Conservation (phyloP, 1,140 invertebrate genomes). For the Mamestra configurata region DNA sequence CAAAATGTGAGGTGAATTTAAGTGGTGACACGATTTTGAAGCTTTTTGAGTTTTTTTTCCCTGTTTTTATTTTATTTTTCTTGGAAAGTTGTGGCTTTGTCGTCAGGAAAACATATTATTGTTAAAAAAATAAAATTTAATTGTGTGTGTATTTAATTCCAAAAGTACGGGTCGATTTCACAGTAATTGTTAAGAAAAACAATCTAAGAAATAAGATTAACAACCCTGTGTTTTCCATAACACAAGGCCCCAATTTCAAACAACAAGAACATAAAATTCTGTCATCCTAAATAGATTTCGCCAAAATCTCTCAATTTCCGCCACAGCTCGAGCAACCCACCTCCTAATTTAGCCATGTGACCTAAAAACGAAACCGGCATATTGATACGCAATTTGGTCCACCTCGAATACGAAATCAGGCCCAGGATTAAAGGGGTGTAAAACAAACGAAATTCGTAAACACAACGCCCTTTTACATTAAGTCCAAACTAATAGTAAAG, state of each 20-base stretch:
- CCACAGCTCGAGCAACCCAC: neutral
- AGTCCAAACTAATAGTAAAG: conserved; percentile 45
- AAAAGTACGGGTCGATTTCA: no score
- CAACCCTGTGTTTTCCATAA: neutral
- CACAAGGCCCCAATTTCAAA: neutral
- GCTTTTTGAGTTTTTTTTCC: neutral
- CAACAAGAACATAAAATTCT: neutral
- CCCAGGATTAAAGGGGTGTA: conserved; percentile 41
- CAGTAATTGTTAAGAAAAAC: no score
- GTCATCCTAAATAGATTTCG: conserved; percentile 4
- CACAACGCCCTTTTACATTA: conserved; percentile 50
- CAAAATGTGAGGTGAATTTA: neutral
- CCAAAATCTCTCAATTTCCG: conserved; percentile 2
- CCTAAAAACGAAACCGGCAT: conserved; percentile 21
- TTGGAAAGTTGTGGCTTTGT: no score
- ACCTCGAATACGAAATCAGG: conserved; percentile 36
- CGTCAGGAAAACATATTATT: no score
- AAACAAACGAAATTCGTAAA: conserved; percentile 48
- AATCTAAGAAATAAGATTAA: neutral
- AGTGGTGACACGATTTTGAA: neutral
- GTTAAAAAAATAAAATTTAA: no score
- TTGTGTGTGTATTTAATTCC: no score
- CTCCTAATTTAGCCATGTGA: conserved; percentile 16
- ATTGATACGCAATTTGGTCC: conserved; percentile 30
- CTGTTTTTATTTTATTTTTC: no score